A percentile compares a stretch with the other conserved stretches of the same genome.
Conservation (phyloP, 1,140 invertebrate species). For the Ceratina japonica region DNA sequence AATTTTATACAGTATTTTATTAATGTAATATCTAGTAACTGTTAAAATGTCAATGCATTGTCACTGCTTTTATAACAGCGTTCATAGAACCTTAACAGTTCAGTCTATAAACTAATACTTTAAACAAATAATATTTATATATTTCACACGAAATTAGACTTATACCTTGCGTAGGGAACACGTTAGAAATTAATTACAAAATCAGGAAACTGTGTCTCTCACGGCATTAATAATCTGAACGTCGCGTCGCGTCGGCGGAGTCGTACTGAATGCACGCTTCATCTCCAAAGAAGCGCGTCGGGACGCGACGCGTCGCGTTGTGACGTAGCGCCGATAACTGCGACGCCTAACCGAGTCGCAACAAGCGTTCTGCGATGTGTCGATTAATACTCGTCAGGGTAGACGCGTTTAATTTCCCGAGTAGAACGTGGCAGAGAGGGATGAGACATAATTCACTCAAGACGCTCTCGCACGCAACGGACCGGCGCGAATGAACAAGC, state of each 20-base stretch:
- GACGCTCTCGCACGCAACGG: conserved; percentile 51
- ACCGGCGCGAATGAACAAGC: conserved; percentile 20
- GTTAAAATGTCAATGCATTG: too few species aligned
- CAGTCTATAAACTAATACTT: too few species aligned
- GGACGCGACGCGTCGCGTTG: background rate
- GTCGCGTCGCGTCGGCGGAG: background rate
- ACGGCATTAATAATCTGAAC: background rate
- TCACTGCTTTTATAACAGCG: too few species aligned
- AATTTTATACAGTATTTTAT: too few species aligned
- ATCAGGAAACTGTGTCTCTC: background rate
- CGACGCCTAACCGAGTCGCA: conserved; percentile 11
- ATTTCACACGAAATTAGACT: too few species aligned
- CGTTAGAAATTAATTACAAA: background rate
- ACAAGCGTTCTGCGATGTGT: conserved; percentile 46
- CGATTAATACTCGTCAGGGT: conserved; percentile 53
- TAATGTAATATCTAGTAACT: too few species aligned
- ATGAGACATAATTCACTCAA: conserved; percentile 55
- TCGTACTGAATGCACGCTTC: too few species aligned
- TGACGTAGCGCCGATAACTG: background rate
- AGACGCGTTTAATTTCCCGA: conserved; percentile 54
- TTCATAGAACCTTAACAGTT: too few species aligned
- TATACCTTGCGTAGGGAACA: too few species aligned
- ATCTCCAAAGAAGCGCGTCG: background rate
- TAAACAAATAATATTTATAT: too few species aligned
- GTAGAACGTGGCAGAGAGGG: conserved; percentile 17